Base-by-base conservation (phyloP, 2,888 invertebrate species). In the Perizoma flavofasciatum region DNA sequence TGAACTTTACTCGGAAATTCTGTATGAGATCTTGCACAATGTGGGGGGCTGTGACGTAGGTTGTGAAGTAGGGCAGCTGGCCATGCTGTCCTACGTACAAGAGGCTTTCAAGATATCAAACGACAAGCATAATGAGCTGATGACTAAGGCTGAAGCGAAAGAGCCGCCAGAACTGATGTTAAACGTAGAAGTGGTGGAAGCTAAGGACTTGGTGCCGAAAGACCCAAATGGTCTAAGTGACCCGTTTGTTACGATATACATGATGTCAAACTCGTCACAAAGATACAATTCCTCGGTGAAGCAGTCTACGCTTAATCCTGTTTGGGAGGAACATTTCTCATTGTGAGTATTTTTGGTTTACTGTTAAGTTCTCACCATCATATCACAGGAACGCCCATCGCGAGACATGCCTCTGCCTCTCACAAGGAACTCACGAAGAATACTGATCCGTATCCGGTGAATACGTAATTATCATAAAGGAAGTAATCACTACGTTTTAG, bases 321-420 rank as follows among this genome's bases (percentile, higher is more conserved):
- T 95, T 10, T 99, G 99, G 99, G 98, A 98, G 84, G 99, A 99
- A 89, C 97, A 98, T 88, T 99, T 99, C 87, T 97, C 98, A 78
- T 94, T 99, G 98, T 98, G 92, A 95, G 97, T 88, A 74, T 63
- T 22, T 22, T 22, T 37, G 4, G 4, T 37, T 37, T 37, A 6
- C 37, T 6, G 6, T 37, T 22, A 22, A 22, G 22, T 22, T 22
- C 22, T 22, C 22, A 22, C 22, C 22, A 22, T 22, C 22, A 22
- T 22, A 22, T 22, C 22, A 22, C 22, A 22, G 22, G 22, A 22
- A 22, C 1, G 22, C 3, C 22, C 22, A 22, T 22, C 22, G 22
- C 22, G n/a, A n/a, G n/a, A n/a, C n/a, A n/a, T n/a, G n/a, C n/a
- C n/a, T n/a, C n/a, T n/a, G n/a, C n/a, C n/a, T n/a, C n/a, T n/a